Base-by-base conservation (phyloP, 1,140 invertebrate genomes). In the Heliconius himera region DNA sequence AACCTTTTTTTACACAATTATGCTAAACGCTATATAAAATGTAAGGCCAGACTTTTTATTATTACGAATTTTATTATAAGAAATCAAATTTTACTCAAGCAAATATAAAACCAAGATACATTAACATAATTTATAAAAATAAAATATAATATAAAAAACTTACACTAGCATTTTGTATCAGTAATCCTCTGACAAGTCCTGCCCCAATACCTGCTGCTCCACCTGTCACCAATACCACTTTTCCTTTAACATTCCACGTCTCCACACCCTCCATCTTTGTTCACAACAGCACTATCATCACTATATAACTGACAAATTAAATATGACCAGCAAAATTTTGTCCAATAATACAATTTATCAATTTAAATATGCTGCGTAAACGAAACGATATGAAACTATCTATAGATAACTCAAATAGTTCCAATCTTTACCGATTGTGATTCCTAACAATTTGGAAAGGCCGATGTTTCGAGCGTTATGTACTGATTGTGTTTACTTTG, bases 181-280 rank as follows among this genome's bases (percentile, higher is more conserved):
- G 71, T 9, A 94, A 76, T 3, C 79, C 82, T 11, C 87, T 86
- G 8, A 92, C 89, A 1, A 93, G 75, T 0, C 85, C 89, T 33
- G 91, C 91, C 1, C 92, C 92, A 2, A 94, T 84, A 2, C 92
- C 91, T 1, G 87, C 88, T 4, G 91, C 91, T 1, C 92, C 92
- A 3, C 92, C 92, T 0, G 90, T 93, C 73, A 94, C 91, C 54
- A 94, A 83, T 75, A 91, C 82, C 78, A 94, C 91, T 88, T 93
- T 93, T 5, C 87, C 86, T 22, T 90, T 85, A 46, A 91, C 71
- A 82, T 70, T 81, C 82, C 82, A 87, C 73, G n/a, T 56, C 22
- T 75, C 33, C 13, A 38, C 26, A 8, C 72, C 71, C 4, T 46
- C 33, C 73, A 56, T 49, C 16, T 18, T 80, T 22, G 2, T n/a